phyloP scores from a whole-genome alignment of 2,113 vertebrate genomes.

The Scolopax mira region DNA sequence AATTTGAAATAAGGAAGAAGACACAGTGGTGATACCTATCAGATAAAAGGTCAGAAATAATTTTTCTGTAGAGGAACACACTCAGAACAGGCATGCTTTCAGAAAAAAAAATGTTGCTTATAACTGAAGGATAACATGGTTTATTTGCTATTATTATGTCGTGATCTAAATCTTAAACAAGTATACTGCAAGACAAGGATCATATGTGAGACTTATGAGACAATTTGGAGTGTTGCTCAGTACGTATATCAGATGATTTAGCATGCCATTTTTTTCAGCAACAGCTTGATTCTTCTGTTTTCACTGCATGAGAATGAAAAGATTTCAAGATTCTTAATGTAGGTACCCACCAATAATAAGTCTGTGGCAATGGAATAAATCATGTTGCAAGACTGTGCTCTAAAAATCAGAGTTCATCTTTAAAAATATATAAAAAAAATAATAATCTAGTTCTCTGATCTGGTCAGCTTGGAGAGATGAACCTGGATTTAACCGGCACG shows the following conservation, averaged over 20 bases:
- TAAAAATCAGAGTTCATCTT: not conserved
- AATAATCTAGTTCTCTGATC: not conserved
- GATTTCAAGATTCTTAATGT: not conserved
- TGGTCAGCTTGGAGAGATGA: not conserved
- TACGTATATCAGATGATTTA: constrained; percentile 24
- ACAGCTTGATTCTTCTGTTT: constrained; percentile 1
- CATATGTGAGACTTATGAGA: constrained; percentile 54
- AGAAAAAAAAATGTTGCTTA: not conserved
- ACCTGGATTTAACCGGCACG: not conserved
- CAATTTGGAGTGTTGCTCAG: not conserved
- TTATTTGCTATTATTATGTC: not conserved
- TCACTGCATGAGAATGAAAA: not conserved
- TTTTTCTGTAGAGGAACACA: not conserved
- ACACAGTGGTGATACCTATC: not conserved
- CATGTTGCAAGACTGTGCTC: not conserved
- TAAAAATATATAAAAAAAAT: not conserved
- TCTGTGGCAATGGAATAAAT: not conserved
- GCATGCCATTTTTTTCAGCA: not conserved
- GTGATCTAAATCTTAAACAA: not conserved
- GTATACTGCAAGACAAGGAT: not conserved
- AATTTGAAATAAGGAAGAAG: not conserved
- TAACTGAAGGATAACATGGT: not conserved
- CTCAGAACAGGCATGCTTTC: not conserved
- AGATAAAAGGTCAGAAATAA: constrained; percentile 5
- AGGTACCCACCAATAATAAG: not conserved